Conservation (phyloP, 2,113 vertebrate species). For the Ctenodactylus gundi region DNA sequence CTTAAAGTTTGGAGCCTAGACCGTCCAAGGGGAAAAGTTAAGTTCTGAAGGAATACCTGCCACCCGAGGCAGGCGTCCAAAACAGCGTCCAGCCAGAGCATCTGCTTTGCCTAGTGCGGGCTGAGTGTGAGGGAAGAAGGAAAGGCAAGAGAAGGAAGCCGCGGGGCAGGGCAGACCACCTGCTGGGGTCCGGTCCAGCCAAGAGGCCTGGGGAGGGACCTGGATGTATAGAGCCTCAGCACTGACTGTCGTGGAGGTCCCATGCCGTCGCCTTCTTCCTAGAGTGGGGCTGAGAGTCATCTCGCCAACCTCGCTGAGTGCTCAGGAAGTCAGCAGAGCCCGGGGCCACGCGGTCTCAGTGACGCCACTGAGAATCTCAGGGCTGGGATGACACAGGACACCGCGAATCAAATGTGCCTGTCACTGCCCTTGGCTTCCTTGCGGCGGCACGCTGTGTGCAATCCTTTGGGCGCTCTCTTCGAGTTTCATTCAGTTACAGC, state of each 20-base stretch:
- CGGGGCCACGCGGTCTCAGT: too few relatives aligned
- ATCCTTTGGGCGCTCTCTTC: fast-evolving
- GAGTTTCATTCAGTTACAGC: neutral
- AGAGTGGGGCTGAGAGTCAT: neutral
- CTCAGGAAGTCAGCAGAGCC: neutral
- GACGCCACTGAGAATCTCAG: neutral
- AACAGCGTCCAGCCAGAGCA: neutral
- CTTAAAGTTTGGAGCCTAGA: neutral
- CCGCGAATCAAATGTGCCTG: too few relatives aligned
- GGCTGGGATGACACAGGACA: neutral
- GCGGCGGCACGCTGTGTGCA: neutral
- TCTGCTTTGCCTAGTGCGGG: neutral
- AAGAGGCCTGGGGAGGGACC: too few relatives aligned
- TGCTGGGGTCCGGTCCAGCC: too few relatives aligned
- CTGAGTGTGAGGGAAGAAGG: too few relatives aligned
- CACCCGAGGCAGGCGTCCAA: neutral
- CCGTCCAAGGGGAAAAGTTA: neutral
- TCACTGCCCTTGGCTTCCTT: fast-evolving
- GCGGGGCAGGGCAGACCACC: too few relatives aligned
- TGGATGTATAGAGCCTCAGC: too few relatives aligned
- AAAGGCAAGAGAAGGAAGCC: neutral
- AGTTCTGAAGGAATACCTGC: neutral
- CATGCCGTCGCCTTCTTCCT: neutral
- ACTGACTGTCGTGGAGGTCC: neutral
- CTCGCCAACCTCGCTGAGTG: neutral